Percentiles rank a stretch among this genome's conserved stretches.
These are phyloP conservation scores for Gymnarchus niloticus DNA, from an alignment of 2,113 vertebrate species.

Conservation along the genomic window DNA sequence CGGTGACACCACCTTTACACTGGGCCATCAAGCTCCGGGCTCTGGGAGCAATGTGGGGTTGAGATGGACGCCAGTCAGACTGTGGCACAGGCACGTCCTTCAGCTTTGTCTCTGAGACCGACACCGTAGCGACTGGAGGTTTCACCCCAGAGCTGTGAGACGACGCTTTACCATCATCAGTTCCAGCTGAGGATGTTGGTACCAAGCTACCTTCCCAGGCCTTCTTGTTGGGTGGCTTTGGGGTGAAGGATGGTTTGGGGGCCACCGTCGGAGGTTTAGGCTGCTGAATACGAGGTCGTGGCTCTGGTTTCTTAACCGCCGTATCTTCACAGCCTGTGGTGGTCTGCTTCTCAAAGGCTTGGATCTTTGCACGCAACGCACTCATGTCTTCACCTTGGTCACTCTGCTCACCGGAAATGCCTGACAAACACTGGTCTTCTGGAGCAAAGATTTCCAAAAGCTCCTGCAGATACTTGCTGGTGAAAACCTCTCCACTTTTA, in stretches of 20 bases:
- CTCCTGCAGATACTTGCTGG: conserved; percentile 52
- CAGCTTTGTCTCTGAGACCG: neutral
- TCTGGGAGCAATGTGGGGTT: conserved; percentile 56
- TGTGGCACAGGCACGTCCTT: neutral
- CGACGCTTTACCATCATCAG: neutral
- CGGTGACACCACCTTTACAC: conserved; percentile 40
- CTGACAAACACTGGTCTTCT: conserved; percentile 61
- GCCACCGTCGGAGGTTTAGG: conserved; percentile 43
- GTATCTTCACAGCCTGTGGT: conserved; percentile 40
- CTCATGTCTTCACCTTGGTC: conserved; percentile 56
- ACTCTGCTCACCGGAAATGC: conserved; percentile 37
- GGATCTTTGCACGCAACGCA: conserved; percentile 67
- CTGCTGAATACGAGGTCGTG: conserved; percentile 61
- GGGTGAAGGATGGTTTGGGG: conserved; percentile 60
- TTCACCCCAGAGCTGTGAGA: conserved; percentile 64
- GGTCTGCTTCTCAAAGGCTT: conserved; percentile 67
- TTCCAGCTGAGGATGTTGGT: conserved; percentile 50
- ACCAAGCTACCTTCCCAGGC: conserved; percentile 57
- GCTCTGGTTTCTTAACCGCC: conserved; percentile 68
- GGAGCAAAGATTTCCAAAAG: conserved; percentile 61
- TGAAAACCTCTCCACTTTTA: conserved; percentile 17
- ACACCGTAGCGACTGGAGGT: conserved; percentile 62
- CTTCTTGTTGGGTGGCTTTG: conserved; percentile 61
- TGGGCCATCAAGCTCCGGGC: conserved; percentile 50
- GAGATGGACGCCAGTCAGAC: conserved; percentile 45